Base-by-base conservation (phyloP, 2,888 invertebrate species). In the Heliothis peltigera region DNA sequence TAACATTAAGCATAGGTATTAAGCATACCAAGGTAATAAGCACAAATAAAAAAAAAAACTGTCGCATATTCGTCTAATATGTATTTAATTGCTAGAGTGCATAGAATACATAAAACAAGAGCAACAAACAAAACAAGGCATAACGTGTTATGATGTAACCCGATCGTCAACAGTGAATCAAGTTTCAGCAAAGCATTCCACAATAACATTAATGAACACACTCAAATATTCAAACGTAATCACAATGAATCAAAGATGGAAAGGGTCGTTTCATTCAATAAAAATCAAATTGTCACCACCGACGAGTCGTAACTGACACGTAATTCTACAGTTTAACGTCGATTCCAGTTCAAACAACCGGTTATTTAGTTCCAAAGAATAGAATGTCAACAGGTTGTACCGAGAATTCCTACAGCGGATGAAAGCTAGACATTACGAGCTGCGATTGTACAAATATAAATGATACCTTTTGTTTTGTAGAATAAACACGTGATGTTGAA, bases 301-400 rank as follows among this genome's bases (percentile, higher is more conserved):
- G 73, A 58, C 62, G 44, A 75, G 48, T 75, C 79, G 79, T 80
- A 75, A 79, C 65, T 70, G 80, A 84, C 82, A 84, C 79, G 80
- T 85, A 85, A 87, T 87, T 81, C 80, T 78, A 85, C 75, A 84
- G 82, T 85, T 86, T 85, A 86, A 81, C 78, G 81, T 79, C 82
- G 79, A 84, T 80, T 81, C 81, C 78, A 80, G 79, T 82, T 83
- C 81, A 83, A 86, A 83, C 82, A 89, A 89, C 88, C 87, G 87
- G 88, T 89, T 89, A 88, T 89, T 87, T 86, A 81, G 84, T 84
- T 86, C 75, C 83, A 77, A 86, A 88, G 87, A 89, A 90, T 85
- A 79, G 77, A 81, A 82, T 85, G 86, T 89, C 89, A 90, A 91
- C 90, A 90, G 87, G 89, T 88, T 87, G 86, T 87, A 83, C 82